A percentile compares a stretch with the other conserved stretches of the same genome.
These are phyloP conservation scores for Perca fluviatilis DNA, from an alignment of 2,113 vertebrate genomes.

Conservation along the genomic window DNA sequence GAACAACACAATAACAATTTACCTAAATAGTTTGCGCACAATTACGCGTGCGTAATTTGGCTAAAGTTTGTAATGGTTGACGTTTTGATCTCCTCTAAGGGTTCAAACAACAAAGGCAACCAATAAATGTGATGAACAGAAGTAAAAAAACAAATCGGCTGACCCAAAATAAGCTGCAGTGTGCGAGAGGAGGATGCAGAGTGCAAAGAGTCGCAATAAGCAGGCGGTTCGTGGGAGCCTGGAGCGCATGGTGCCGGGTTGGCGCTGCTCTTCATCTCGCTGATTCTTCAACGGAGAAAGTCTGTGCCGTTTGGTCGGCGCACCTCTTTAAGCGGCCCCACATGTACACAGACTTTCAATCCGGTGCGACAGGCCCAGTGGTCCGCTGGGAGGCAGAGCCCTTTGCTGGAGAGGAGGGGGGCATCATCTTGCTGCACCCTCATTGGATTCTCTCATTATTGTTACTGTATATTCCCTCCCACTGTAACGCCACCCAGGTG, in stretches of 20 bases:
- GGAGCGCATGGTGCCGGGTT: constrained; percentile 91
- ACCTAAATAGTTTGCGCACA: constrained; percentile 4
- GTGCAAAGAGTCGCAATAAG: constrained; percentile 85
- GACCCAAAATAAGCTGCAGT: constrained; percentile 95
- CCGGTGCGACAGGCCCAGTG: constrained; percentile 64
- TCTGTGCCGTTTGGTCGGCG: constrained; percentile 75
- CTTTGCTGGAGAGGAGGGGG: constrained; percentile 34
- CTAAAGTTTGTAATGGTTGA: background rate
- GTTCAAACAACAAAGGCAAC: constrained; percentile 18
- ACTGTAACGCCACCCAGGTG: constrained; percentile 70
- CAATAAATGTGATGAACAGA: background rate
- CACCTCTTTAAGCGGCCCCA: constrained; percentile 80
- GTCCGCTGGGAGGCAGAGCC: constrained; percentile 72
- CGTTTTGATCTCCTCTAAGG: background rate
- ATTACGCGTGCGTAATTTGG: constrained; percentile 56
- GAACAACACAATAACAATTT: background rate
- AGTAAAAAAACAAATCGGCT: constrained; percentile 72
- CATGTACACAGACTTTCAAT: constrained; percentile 62
- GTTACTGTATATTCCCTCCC: constrained; percentile 64
- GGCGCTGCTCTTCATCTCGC: constrained; percentile 89
- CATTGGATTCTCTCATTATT: constrained; percentile 66
- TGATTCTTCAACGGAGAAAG: constrained; percentile 85
- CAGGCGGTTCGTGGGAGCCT: constrained; percentile 87
- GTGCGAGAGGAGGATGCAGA: constrained; percentile 87
- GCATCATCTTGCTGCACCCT: constrained; percentile 54